Conservation (phyloP, 2,113 vertebrate genomes). For the Malurus melanocephalus region DNA sequence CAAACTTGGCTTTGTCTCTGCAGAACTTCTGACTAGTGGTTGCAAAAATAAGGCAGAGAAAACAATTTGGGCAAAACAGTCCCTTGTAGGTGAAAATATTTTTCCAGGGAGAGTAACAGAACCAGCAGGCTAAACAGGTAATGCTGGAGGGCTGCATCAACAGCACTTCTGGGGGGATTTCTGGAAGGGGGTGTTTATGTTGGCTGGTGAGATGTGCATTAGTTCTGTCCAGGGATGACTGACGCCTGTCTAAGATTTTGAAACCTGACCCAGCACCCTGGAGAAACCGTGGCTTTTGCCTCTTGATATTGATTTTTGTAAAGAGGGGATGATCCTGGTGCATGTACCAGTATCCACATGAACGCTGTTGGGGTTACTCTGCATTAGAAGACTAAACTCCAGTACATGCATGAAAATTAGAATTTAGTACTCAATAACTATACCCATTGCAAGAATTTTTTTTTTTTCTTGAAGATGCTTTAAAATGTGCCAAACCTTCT, state of each 20-base stretch:
- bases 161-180: background rate
- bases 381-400: background rate
- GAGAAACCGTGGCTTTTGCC: background rate
- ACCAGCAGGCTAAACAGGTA: background rate
- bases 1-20: background rate
- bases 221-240: background rate
- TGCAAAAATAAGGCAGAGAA: slow-evolving; percentile 1
- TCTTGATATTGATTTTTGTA: background rate
- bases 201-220: background rate
- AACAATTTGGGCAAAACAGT: background rate
- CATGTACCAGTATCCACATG: background rate
- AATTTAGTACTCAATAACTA: background rate
- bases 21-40: background rate
- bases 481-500: background rate
- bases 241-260: background rate
- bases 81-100: background rate
- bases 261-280: background rate
- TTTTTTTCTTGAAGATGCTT: background rate
- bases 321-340: background rate
- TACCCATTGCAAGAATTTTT: background rate
- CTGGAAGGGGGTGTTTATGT: background rate
- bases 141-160: background rate
- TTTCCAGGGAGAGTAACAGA: background rate
- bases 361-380: background rate
- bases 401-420: background rate